Base-by-base conservation (phyloP, 1,140 invertebrate genomes). In the Stratiolaelaps scimitus region DNA sequence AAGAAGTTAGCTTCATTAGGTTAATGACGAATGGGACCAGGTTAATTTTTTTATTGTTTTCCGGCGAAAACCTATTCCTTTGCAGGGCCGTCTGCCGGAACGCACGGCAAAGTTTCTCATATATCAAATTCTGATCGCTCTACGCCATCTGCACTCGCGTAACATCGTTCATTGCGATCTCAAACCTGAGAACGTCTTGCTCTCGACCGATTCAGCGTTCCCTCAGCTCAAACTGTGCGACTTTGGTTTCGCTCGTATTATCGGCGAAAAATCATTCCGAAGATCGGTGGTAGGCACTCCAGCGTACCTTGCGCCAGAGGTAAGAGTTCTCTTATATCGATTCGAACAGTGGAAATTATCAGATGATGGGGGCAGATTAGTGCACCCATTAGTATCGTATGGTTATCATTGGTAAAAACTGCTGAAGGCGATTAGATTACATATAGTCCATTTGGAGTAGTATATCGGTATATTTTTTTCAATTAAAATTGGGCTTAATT, bases 101-200 rank as follows among this genome's bases (percentile, higher is more conserved):
- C 77, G 94, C 64, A 87, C 92, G 65, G 96, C 94, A 7, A 96
- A 97, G 76, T 98, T 94, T 75, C 78, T 98, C 0, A 92, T 98
- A 20, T 93, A 91, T 44, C 92, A 78, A 75, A 77, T 78, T 67
- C 70, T 78, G 29, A 71, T 76, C 65, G 92, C 92, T 15, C 78
- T 95, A n/a, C 88, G 90, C 76, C 94, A 96, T 76, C 79, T 96
- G 65, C 92, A 96, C 79, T 90, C 88, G 0, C 87, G 92, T 73
- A 82, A 89, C 76, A 86, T 92, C 67, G 76, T 92, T 20, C 89
- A 92, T 30, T 67, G 66, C 40, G 66, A 67, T 64, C 44, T 67
- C 64, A 78, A 78, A 67, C 75, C 87, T 83, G 79, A 74, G 68
- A 78, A 76, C 72, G 74, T 78, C 40, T 71, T 77, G 2, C 69